phyloP scores from a whole-genome alignment of 1,140 invertebrate species.

The Triops longicaudatus region DNA sequence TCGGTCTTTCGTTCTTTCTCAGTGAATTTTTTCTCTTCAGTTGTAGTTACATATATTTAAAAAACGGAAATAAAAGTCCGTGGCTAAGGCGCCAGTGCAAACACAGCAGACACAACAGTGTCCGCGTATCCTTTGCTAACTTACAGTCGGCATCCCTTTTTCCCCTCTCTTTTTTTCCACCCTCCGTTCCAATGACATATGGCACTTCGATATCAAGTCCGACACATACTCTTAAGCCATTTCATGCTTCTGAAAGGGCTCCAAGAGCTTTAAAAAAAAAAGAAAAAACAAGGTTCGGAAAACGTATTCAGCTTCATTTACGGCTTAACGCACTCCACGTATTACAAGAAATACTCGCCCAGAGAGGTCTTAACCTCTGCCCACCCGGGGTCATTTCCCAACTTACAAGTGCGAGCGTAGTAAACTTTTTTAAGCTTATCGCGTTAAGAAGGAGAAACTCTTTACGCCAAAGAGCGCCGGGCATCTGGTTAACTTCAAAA shows the following conservation, averaged over 20 bases:
- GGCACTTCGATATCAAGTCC: conserved; percentile 14
- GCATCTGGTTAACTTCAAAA: background rate
- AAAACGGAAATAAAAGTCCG: background rate
- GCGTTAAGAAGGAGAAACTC: background rate
- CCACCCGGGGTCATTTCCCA: background rate
- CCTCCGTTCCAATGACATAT: background rate
- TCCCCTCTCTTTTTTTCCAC: background rate
- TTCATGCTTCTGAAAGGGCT: background rate
- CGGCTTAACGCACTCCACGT: background rate
- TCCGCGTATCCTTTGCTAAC: background rate
- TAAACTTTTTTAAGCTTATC: background rate
- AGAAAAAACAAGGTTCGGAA: background rate
- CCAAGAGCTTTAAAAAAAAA: background rate
- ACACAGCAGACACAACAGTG: background rate
- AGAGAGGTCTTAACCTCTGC: background rate
- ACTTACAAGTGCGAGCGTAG: background rate
- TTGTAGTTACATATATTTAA: background rate
- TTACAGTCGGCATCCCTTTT: background rate
- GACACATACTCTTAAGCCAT: background rate
- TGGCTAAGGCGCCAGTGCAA: background rate
- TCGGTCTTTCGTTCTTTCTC: too few relatives aligned
- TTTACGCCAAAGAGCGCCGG: background rate
- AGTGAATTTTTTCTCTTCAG: too few relatives aligned
- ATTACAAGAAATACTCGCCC: background rate
- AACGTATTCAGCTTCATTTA: background rate